Conservation (phyloP, 2,113 vertebrate species). For the Camarhynchus parvulus region DNA sequence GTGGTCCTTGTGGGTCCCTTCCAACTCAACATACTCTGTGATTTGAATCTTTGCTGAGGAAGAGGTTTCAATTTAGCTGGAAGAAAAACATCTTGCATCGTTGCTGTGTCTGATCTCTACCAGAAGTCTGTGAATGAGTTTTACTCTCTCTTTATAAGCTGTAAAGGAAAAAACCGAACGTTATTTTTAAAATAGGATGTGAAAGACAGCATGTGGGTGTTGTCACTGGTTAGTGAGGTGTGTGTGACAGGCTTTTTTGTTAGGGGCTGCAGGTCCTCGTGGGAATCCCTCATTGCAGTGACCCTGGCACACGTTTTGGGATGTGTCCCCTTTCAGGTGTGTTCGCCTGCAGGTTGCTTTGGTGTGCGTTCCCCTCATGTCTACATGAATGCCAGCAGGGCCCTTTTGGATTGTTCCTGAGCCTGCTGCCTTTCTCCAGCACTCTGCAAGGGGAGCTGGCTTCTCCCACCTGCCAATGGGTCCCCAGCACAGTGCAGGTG, state of each 20-base stretch:
- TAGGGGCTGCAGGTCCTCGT: background rate
- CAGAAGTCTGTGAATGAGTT: background rate
- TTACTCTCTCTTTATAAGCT: background rate
- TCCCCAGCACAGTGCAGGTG: background rate
- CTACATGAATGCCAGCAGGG: fast-evolving
- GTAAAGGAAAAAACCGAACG: background rate
- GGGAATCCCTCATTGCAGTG: background rate
- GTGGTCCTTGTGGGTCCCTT: background rate
- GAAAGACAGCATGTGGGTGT: background rate
- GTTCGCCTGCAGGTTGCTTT: background rate
- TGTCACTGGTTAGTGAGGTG: fast-evolving
- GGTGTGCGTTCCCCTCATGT: fast-evolving
- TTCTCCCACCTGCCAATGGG: fast-evolving
- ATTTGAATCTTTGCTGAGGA: fast-evolving
- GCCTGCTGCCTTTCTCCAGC: background rate
- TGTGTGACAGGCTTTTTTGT: background rate
- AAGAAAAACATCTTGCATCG: background rate
- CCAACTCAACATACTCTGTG: background rate
- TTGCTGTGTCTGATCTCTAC: background rate
- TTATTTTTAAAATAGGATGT: background rate
- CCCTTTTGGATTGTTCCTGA: too few relatives aligned
- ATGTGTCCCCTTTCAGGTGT: background rate
- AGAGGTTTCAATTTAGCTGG: background rate
- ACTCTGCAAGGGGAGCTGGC: too few relatives aligned
- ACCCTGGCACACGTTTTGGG: background rate